These are phyloP conservation scores for Petrocephalus schoutedeni DNA, from an alignment of 2,797 vertebrate genomes.

Conservation along the genomic window DNA sequence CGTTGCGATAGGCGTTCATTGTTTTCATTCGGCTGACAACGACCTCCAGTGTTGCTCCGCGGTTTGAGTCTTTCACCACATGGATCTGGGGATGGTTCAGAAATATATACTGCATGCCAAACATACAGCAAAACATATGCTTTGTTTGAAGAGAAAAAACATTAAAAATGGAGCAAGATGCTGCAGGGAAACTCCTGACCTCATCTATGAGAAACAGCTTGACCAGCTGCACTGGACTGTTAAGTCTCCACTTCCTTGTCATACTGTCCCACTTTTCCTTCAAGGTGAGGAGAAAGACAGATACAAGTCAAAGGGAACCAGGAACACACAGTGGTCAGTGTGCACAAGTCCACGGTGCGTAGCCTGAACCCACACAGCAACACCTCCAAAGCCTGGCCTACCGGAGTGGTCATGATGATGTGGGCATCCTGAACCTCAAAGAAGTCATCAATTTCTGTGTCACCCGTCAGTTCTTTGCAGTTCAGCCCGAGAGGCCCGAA, in stretches of 20 bases:
- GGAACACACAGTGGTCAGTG: not conserved
- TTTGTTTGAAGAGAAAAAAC: not conserved
- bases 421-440: conserved; percentile 95
- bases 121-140: not conserved
- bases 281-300: conserved; percentile 28
- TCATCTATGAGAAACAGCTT: conserved; percentile 91
- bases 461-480: conserved; percentile 94
- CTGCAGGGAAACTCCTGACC: conserved; percentile 45
- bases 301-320: conserved; percentile 21
- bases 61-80: conserved; percentile 83
- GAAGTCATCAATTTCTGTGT: conserved; percentile 90
- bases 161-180: not conserved
- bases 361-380: not conserved
- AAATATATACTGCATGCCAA: not conserved
- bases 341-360: not conserved
- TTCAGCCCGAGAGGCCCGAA: conserved; percentile 84
- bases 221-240: conserved; percentile 83
- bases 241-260: conserved; percentile 94
- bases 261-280: conserved; percentile 99
- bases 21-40: conserved; percentile 98
- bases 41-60: conserved; percentile 91
- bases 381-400: conserved; percentile 56
- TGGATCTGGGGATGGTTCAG: conserved; percentile 70
- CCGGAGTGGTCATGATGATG: conserved; percentile 93
- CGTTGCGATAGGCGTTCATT: conserved; percentile 63